Evolutionary conservation across 2,113 vertebrate species (phyloP), one percentile per base, ranked within the genome.

Genomic region (Poeciliopsis prolifica): DNA sequence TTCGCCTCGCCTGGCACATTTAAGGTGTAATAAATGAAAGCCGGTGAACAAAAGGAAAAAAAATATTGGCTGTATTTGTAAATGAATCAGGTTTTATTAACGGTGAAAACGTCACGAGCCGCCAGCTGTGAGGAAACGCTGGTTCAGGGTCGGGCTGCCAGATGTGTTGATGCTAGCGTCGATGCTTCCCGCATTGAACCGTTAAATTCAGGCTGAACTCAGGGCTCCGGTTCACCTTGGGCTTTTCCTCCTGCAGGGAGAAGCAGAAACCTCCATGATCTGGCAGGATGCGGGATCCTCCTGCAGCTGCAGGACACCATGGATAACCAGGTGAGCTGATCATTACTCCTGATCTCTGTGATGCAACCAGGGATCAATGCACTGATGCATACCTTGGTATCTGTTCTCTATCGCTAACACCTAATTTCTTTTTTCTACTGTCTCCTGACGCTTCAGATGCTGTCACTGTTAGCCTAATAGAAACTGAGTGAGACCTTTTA

Each of bases 401-500:
- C 28, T 77, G 3, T 42, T 5, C 5, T 79, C 54, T 88, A 62
- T 65, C 65, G 83, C 81, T 80, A 88, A 86, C 79, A 40, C 75
- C 10, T 65, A 37, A 79, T 82, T 65, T 86, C 78, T 90, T 15
- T 77, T 86, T 66, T 74, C 73, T 78, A 70, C 72, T 84, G 70
- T 87, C 66, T 81, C 67, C 72, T 91, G 78, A 73, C 63, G 65
- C 60, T 82, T 72, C 83, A 82, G 92, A 90, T 87, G 85, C 88
- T 80, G 83, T 92, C 11, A 37, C 35, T 37, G 11, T 37, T 37
- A 91, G 79, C 77, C 83, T 91, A 89, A 62, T 89, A 88, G 69
- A 79, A 65, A 54, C 78, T 78, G 68, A 88, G 93, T 95, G 94
- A 94, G 92, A 72, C 72, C 79, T 72, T 80, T 83, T 78, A 67